Evolutionary conservation across 2,797 vertebrate genomes (phyloP), one percentile per base, ranked within the genome.

Genomic region (Coilia nasus): DNA sequence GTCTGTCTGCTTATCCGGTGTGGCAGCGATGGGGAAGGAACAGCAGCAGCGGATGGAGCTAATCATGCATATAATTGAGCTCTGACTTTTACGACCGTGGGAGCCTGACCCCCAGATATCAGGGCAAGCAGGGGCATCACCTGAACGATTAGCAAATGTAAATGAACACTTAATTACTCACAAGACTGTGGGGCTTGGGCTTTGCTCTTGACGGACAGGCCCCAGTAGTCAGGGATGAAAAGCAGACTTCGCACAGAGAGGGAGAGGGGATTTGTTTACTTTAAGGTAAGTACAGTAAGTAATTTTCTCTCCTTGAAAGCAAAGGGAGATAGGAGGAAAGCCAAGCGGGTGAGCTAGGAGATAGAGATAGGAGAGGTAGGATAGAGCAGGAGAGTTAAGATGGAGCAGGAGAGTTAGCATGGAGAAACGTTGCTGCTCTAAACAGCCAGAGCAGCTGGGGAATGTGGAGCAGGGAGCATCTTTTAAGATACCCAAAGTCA

Each of bases 11-110:
- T 88, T 89, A 86, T 89, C 89, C 87, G 85, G 56, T 47, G 82
- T 84, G 83, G 71, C 31, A 60, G 84, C 85, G 82, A 81, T 87
- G 86, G 87, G 84, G 85, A 87, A 90, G 41, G 85, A 54, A 54
- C 2, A 3, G 50, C 50, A 54, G 88, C 86, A 87, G 87, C 88
- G 90, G 84, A 88, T 88, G 88, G 88, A 90, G 90, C 86, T 89
- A 90, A 90, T 90, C 90, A 90, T 86, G 88, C 88, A 89, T 88
- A 89, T 90, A 90, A 90, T 90, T 90, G 87, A 88, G 88, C 89
- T 90, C 87, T 87, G 87, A 89, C 85, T 89, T 85, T 86, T 81
- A 87, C 82, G 87, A 86, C 87, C 85, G 82, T 80, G 81, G 87
- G 87, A 88, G 85, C 84, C 86, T 90, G 90, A 90, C 90, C 90